Evolutionary conservation across 2,888 invertebrate genomes (phyloP), one percentile per base, ranked within the genome.

Genomic region (Stenoptilia bipunctidactyla): DNA sequence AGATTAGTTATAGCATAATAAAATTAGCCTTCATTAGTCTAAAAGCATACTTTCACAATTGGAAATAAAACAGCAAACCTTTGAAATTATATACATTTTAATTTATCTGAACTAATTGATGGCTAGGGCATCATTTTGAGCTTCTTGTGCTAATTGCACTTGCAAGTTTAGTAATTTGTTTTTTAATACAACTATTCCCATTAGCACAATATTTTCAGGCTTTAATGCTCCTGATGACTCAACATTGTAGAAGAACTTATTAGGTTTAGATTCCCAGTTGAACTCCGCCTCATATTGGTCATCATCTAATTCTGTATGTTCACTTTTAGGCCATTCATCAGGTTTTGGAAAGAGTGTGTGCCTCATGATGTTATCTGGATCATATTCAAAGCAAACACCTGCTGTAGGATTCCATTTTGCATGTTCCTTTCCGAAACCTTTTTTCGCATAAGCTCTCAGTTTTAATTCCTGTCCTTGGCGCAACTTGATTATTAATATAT

Each of bases 371-470:
- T 99, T 99, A 64, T 99, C 99, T 0, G 99, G 99, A 79, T 99
- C 99, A 79, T 99, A 99, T 73, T 99, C 99, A 75, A 99, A 99
- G 39, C 94, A 93, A 1, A 99, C 98, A 34, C 98, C 98, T 38
- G 96, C 95, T 0, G 99, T 99, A 2, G 99, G 99, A 82, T 98
- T 99, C 99, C 99, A 99, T 73, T 99, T 99, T 0, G 99, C 99
- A 82, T 99, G 99, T 67, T 99, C 99, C 65, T 99, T 99, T 0
- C 98, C 97, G 82, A 97, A 96, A 6, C 89, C 89, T 84, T 99
- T 99, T 58, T 98, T 97, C 0, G 98, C 99, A 82, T 96, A 98
- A 1, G 98, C 98, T 54, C 93, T 87, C 42, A 98, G 80, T 67
- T 97, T 97, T 33, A 99, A 71, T 66, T 97, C 97, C 67, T 99